Percentiles rank a stretch among this genome's conserved stretches.
Evolutionary conservation across 2,888 invertebrate species (phyloP).

Genomic region (Macrostomum cliftonense): DNA sequence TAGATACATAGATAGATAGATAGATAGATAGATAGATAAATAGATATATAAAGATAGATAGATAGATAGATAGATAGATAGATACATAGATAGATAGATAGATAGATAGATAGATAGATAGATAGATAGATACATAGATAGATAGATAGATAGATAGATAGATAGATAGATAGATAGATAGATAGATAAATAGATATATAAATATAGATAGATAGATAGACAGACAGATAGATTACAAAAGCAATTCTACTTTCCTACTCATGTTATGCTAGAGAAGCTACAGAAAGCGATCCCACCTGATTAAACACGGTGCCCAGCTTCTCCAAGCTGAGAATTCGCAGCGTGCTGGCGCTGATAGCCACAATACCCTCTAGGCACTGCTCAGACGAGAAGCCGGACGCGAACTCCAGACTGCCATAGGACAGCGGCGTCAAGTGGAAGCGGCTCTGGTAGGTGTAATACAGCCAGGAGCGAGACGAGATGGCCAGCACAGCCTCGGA

Average conservation of each 20-base stretch:
- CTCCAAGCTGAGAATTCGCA: slow-evolving; percentile 86
- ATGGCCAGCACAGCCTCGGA: slow-evolving; percentile 52
- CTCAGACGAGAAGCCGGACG: slow-evolving; percentile 77
- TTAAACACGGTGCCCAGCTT: slow-evolving; percentile 96
- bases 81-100: too few relatives aligned
- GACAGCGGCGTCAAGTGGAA: slow-evolving; percentile 76
- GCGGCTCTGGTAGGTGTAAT: slow-evolving; percentile 86
- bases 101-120: too few relatives aligned
- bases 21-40: too few relatives aligned
- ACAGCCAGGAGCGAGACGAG: slow-evolving; percentile 90
- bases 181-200: too few relatives aligned
- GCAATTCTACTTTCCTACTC: background rate
- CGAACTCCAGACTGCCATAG: slow-evolving; percentile 87
- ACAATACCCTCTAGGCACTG: slow-evolving; percentile 98
- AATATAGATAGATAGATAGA: too few relatives aligned
- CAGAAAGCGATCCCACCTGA: too few relatives aligned
- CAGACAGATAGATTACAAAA: background rate
- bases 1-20: background rate
- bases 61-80: too few relatives aligned
- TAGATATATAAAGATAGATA: too few relatives aligned
- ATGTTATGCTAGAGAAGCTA: too few relatives aligned
- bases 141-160: too few relatives aligned
- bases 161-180: too few relatives aligned
- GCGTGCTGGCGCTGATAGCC: slow-evolving; percentile 88
- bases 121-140: too few relatives aligned